phyloP scores from a whole-genome alignment of 2,797 vertebrate species.

The Caiman crocodilus region DNA sequence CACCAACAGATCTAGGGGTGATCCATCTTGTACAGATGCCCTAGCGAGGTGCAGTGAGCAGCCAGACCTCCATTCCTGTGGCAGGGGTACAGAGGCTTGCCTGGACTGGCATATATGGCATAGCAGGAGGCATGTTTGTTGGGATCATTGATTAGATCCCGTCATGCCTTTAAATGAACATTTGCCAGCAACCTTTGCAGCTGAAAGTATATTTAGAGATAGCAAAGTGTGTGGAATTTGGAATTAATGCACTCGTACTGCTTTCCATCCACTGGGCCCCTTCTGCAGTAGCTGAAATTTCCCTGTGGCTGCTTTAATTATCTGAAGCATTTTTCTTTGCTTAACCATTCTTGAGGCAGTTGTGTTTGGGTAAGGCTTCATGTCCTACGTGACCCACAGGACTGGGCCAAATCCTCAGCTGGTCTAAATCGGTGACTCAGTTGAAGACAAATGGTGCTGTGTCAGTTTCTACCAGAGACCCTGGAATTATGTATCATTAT shows the following conservation, averaged over 20 bases:
- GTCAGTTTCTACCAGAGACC: background rate
- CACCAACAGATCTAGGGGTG: no score
- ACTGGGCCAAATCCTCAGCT: background rate
- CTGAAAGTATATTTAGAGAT: no score
- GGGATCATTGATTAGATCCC: no score
- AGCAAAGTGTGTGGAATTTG: background rate
- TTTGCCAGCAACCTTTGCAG: no score
- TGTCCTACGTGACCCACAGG: rapidly evolving
- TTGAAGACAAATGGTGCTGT: background rate
- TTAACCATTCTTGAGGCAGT: rapidly evolving
- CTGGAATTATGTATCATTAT: background rate
- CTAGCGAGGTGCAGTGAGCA: no score
- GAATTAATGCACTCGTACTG: background rate
- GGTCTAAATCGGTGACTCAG: background rate
- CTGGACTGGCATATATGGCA: no score
- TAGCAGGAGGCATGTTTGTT: no score
- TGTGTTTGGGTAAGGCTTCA: background rate
- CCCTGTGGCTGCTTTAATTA: background rate
- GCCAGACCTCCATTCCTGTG: no score
- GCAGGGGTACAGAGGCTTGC: no score
- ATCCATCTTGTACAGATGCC: no score
- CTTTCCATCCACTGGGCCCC: background rate
- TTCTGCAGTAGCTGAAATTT: background rate
- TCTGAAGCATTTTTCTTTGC: background rate
- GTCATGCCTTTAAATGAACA: no score